These are phyloP conservation scores for Eurystomus gularis DNA, from an alignment of 2,113 vertebrate genomes.

Conservation along the genomic window DNA sequence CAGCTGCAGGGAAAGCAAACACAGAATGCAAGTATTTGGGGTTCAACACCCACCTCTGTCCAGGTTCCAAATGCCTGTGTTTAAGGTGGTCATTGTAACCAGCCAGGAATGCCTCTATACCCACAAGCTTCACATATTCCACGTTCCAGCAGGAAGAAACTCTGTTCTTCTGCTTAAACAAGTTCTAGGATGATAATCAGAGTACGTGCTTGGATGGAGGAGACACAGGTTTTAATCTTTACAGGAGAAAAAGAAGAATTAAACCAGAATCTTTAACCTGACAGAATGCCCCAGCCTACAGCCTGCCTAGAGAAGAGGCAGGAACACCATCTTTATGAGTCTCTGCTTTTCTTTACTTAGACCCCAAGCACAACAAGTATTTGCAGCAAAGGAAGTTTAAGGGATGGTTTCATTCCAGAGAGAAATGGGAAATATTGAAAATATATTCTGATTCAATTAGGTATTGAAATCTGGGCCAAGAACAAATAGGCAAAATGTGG, in stretches of 20 bases:
- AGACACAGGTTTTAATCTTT: not conserved
- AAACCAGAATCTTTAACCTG: not conserved
- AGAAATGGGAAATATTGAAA: not conserved
- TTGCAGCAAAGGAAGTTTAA: not conserved
- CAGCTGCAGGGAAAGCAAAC: not conserved
- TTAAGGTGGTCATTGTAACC: too few species aligned
- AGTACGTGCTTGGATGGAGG: not conserved
- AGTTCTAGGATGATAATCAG: not conserved
- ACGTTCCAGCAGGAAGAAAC: not conserved
- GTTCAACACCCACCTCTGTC: not conserved
- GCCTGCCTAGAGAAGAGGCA: too few species aligned
- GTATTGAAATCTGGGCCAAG: not conserved
- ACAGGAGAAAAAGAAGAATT: not conserved
- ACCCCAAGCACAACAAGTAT: not conserved
- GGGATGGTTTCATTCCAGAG: not conserved
- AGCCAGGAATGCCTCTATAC: not conserved
- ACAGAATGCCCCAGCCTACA: rapidly evolving
- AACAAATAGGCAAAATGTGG: not conserved
- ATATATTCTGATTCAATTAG: not conserved
- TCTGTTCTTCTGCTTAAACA: not conserved
- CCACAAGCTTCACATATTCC: not conserved
- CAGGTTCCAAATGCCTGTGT: not conserved
- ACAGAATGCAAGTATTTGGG: rapidly evolving
- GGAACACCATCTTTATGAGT: not conserved
- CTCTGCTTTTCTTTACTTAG: not conserved